Conservation (phyloP, 2,888 invertebrate species). For the Eupithecia subfuscata region DNA sequence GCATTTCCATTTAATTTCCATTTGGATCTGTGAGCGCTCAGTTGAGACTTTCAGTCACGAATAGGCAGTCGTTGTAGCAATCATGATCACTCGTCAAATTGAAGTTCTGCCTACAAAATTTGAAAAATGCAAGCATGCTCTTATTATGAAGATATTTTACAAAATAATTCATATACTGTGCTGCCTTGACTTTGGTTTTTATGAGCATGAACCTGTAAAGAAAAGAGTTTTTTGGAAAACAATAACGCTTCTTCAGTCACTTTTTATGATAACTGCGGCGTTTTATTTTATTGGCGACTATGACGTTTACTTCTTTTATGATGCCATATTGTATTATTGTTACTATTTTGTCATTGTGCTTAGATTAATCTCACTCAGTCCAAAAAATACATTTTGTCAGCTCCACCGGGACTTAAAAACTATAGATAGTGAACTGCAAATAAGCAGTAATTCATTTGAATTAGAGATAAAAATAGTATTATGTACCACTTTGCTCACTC, state of each 20-base stretch:
- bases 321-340: neutral
- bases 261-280: neutral
- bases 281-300: neutral
- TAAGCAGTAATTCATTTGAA: neutral
- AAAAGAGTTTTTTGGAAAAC: neutral
- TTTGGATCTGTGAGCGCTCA: neutral
- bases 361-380: neutral
- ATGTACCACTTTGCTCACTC: neutral
- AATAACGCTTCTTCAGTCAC: neutral
- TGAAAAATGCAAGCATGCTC: neutral
- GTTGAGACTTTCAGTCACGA: neutral
- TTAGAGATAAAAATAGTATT: neutral
- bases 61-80: neutral
- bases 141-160: neutral
- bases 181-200: slow-evolving; percentile 6
- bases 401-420: neutral
- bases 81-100: neutral
- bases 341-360: neutral
- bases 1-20: neutral
- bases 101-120: neutral
- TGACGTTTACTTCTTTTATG: neutral
- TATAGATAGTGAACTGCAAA: neutral
- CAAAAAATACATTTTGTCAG: slow-evolving; percentile 8
- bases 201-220: neutral
- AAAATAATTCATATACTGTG: neutral